These are phyloP conservation scores for Trialeurodes vaporariorum DNA, from an alignment of 1,140 invertebrate species.

Conservation along the genomic window DNA sequence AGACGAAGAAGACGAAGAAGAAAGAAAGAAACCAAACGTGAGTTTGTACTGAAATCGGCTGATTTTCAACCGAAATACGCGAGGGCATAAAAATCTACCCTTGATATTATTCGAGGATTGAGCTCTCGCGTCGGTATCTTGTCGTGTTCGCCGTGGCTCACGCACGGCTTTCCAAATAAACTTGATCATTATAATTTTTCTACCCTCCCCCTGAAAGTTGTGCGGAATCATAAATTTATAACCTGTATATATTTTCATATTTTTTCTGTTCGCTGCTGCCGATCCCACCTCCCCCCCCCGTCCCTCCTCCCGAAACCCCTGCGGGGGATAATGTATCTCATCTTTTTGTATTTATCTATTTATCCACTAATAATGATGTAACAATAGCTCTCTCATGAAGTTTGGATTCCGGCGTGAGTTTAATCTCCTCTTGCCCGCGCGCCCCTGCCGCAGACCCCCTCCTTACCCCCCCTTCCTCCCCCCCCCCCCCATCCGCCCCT, in stretches of 20 bases:
- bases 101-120: too few species aligned
- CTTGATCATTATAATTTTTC: background rate
- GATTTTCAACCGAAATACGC: background rate
- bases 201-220: background rate
- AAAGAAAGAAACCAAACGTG: background rate
- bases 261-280: too few species aligned
- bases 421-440: background rate
- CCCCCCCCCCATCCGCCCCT: background rate
- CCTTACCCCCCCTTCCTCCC: too few species aligned
- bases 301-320: background rate
- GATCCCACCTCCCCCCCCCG: too few species aligned
- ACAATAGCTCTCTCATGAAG: background rate
- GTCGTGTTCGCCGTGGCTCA: too few species aligned
- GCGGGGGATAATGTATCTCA: background rate
- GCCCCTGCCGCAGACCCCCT: too few species aligned
- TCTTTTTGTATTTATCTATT: background rate
- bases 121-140: background rate
- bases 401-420: background rate
- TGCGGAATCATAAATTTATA: background rate
- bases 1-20: too few species aligned
- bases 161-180: background rate
- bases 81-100: background rate
- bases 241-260: background rate
- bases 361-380: background rate
- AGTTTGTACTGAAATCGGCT: background rate